Evolutionary conservation across 1,140 invertebrate species (phyloP), one percentile per base, ranked within the genome.

Genomic region (Drosophila serrata): DNA sequence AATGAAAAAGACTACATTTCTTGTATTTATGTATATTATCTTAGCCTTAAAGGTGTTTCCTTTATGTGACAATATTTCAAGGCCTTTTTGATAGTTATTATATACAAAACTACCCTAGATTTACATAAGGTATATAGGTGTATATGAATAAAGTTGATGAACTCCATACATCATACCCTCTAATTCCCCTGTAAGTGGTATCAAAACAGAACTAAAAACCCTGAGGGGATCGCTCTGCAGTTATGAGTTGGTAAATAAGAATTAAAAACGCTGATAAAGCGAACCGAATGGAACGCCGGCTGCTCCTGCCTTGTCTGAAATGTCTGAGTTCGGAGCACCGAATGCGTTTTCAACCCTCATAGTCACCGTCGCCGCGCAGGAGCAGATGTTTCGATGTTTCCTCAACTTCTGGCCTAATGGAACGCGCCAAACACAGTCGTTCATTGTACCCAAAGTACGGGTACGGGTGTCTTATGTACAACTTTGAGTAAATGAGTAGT

Each of bases 231-330:
- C 56, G 58, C 57, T 53, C 22, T 51, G 48, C 58, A 62, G 60
- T 82, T 87, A 88, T 88, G 85, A 80, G 77, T 78, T 88, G 80
- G 82, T 88, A 87, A 88, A 87, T 79, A 81, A 81, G 62, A 78
- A 88, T 88, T 70, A 80, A 80, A 78, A 88, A 60, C 75, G 85
- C 85, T 88, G 84, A 87, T 87, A 87, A 87, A 87, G 63, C 62
- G 62, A 53, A 49, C 59, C 72, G 40, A 74, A 70, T 55, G 63
- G 13, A 56, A 76, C 27, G 84, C 85, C 85, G 81, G 85, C 85
- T 84, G 85, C 85, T 76, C 51, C 74, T 75, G 63, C 61, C 31
- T 48, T 81, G 59, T 19, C 43, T 35, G 35, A 63, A 57, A 29
- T 57, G 59, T 19, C 43, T 35, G 35, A 63, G 60, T 35, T 57